phyloP scores from a whole-genome alignment of 2,888 invertebrate species.

The Xanthorhoe designata region DNA sequence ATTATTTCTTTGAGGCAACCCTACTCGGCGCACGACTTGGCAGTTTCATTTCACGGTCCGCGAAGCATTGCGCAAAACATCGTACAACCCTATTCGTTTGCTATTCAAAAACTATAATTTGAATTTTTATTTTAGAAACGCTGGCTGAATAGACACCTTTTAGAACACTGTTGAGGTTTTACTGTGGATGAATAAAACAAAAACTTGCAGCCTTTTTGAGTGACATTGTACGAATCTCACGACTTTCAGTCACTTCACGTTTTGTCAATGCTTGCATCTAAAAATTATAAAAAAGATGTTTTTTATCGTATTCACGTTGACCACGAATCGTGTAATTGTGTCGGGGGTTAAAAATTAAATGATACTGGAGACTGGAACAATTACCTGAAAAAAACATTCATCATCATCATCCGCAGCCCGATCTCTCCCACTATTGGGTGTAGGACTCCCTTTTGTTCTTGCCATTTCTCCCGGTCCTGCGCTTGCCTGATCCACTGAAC shows the following conservation, averaged over 20 bases:
- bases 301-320: no score
- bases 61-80: conserved; percentile 54
- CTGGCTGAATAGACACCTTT: conserved; percentile 19
- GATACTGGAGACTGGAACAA: no score
- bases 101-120: conserved; percentile 37
- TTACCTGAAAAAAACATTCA: no score
- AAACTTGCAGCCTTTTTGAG: conserved; percentile 1
- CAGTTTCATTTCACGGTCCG: conserved; percentile 61
- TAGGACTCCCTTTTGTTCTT: no score
- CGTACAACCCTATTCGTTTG: conserved; percentile 47
- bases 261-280: neutral
- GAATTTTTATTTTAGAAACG: conserved; percentile 26
- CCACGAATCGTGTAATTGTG: no score
- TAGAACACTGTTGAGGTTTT: conserved; percentile 9
- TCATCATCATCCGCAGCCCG: no score
- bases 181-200: conserved; percentile 4
- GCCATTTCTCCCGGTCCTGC: no score
- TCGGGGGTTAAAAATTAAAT: no score
- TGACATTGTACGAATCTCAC: neutral
- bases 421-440: no score
- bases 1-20: conserved; percentile 33
- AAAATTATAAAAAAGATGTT: no score
- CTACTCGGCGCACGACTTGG: conserved; percentile 42
- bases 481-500: no score
- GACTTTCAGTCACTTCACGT: neutral